Conservation (phyloP, 2,888 invertebrate species). For the Operophtera brumata region DNA sequence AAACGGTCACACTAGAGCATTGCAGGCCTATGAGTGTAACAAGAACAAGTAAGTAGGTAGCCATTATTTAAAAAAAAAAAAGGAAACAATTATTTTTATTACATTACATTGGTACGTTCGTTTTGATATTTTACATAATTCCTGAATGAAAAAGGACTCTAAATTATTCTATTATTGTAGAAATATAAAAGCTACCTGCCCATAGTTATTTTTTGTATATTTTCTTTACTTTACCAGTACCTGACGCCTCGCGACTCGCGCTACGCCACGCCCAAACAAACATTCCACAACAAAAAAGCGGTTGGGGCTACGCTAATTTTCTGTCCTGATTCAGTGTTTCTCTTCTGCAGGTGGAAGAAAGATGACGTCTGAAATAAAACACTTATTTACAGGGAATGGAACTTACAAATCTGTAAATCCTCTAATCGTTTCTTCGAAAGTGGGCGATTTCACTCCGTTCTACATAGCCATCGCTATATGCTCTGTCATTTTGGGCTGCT, state of each 20-base stretch:
- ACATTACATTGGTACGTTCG: too few relatives aligned
- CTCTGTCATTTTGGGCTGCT: slow-evolving; percentile 84
- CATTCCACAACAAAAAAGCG: neutral
- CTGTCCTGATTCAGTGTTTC: slow-evolving; percentile 48
- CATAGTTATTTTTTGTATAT: neutral
- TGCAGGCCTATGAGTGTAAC: too few relatives aligned
- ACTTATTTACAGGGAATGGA: slow-evolving; percentile 71
- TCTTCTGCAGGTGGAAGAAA: slow-evolving; percentile 66
- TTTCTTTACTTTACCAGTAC: neutral
- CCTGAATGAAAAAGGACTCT: too few relatives aligned
- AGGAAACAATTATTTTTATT: too few relatives aligned
- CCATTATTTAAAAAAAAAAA: too few relatives aligned
- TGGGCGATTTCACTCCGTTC: slow-evolving; percentile 91
- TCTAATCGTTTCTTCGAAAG: slow-evolving; percentile 44
- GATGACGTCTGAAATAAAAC: slow-evolving; percentile 70
- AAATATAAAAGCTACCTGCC: neutral
- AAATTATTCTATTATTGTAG: too few relatives aligned
- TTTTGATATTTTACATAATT: too few relatives aligned
- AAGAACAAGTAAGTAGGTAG: too few relatives aligned
- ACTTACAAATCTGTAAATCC: slow-evolving; percentile 65
- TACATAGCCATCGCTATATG: slow-evolving; percentile 91
- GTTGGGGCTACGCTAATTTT: slow-evolving; percentile 3
- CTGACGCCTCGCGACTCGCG: too few relatives aligned
- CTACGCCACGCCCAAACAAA: slow-evolving; percentile 13
- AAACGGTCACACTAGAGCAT: too few relatives aligned